Percentiles rank a stretch among this genome's conserved stretches.
These are phyloP conservation scores for Arnoldichthys spilopterus DNA, from an alignment of 2,797 vertebrate genomes.

Conservation along the genomic window DNA sequence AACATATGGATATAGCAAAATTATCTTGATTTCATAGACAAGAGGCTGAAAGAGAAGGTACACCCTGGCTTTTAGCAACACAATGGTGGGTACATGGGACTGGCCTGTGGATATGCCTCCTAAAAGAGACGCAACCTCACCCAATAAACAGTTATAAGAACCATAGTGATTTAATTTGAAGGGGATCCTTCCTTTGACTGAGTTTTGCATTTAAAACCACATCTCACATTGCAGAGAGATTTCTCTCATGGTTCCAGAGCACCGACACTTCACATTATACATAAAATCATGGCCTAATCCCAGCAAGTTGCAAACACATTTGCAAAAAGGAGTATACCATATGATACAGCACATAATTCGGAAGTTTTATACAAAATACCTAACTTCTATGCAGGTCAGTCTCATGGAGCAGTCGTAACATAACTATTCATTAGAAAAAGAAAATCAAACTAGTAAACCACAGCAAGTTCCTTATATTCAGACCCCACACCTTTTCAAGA, in stretches of 20 bases:
- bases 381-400: conserved; percentile 27
- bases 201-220: conserved; percentile 2
- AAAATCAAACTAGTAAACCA: conserved; percentile 16
- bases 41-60: not conserved
- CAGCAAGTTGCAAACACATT: not conserved
- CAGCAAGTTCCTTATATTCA: not conserved
- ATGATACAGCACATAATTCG: conserved; percentile 11
- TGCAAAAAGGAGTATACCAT: not conserved
- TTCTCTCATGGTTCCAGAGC: not conserved
- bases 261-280: conserved; percentile 8
- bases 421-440: not conserved
- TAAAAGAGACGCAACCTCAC: not conserved
- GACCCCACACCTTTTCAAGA: not conserved
- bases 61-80: conserved; percentile 5
- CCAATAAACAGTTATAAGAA: not conserved
- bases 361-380: conserved; percentile 24
- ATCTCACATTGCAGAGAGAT: not conserved
- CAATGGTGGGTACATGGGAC: not conserved
- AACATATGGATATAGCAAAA: conserved; percentile 27
- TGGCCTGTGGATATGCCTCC: not conserved
- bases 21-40: conserved; percentile 9
- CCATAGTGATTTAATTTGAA: not conserved
- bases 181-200: not conserved
- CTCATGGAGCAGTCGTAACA: not conserved
- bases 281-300: not conserved